Percentiles rank a stretch among this genome's conserved stretches.
These are phyloP conservation scores for Larimichthys polyactis DNA, from an alignment of 2,113 vertebrate species.

Conservation along the genomic window DNA sequence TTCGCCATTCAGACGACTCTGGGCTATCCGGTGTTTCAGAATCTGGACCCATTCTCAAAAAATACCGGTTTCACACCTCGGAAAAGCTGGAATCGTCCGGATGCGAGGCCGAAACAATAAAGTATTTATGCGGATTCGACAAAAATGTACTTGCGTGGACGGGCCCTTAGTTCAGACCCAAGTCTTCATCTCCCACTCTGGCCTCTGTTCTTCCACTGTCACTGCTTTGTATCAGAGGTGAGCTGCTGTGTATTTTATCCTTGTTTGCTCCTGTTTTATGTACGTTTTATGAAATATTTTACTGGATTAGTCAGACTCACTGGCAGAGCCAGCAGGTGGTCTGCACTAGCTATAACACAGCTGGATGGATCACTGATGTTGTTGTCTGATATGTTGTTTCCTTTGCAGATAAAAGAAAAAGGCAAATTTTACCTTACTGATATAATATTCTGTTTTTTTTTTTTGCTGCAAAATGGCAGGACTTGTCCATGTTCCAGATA, in stretches of 20 bases:
- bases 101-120: too few relatives aligned
- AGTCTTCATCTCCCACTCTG: background rate
- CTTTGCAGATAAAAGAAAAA: too few relatives aligned
- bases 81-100: background rate
- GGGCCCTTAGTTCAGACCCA: too few relatives aligned
- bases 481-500: background rate
- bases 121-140: too few relatives aligned
- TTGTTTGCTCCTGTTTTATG: constrained; percentile 12
- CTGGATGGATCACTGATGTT: background rate
- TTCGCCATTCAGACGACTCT: too few relatives aligned
- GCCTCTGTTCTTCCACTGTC: background rate
- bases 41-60: too few relatives aligned
- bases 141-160: too few relatives aligned
- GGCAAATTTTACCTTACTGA: too few relatives aligned
- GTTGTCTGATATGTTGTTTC: background rate
- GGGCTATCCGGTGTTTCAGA: too few relatives aligned
- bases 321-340: too few relatives aligned
- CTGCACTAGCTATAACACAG: background rate
- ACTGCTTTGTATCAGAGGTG: constrained; percentile 11
- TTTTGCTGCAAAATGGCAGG: background rate
- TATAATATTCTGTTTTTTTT: too few relatives aligned
- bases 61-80: too few relatives aligned
- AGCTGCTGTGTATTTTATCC: background rate
- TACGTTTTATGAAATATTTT: constrained; percentile 17
- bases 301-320: constrained; percentile 11